Base-by-base conservation (phyloP, 2,888 invertebrate species). In the Cynaeus angustus region DNA sequence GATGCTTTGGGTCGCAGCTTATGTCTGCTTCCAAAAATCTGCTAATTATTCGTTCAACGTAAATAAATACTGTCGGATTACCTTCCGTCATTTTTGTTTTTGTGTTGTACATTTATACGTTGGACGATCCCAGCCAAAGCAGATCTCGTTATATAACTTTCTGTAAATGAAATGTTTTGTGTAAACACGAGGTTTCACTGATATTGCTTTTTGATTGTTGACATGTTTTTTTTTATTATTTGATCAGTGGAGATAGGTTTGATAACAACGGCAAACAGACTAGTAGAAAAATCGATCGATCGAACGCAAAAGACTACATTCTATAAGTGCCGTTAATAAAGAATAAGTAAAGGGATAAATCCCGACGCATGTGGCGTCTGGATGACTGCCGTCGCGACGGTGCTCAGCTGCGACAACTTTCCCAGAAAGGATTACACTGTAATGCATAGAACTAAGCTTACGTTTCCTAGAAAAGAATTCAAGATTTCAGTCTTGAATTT, bases 381-480 rank as follows among this genome's bases (percentile, higher is more conserved):
- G 75, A 77, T 75, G 78, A 72, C 78, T 79, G 77, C 80, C 80
- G 79, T 81, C 80, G 75, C 79, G 76, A 80, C 75, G 71, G 74
- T 77, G 77, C 79, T 80, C 81, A 79, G 79, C 78, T 79, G 80
- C 78, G 77, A 79, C 78, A 78, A 77, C 77, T 79, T 77, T 76
- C 78, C 75, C 75, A 77, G 77, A 78, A 80, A 80, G 79, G 79
- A 81, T 81, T 81, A 80, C 78, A 77, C 70, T 74, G 77, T 78
- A 79, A 78, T 78, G 76, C 78, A 78, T 74, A 72, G 46, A 46
- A 66, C 46, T 56, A 66, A 66, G 66, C 45, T 41, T 66, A 56
- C 56, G 56, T 66, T 66, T 66, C 66, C 56, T 64, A 56, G 65
- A 33, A 65, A 55, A 65, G 65, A 52, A 43, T 41, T 10, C 46